Evolutionary conservation across 64 coral and sea anemone genomes (phyloP), one percentile per base, ranked within the genome.

Genomic region (Catalaphyllia jardinei): DNA sequence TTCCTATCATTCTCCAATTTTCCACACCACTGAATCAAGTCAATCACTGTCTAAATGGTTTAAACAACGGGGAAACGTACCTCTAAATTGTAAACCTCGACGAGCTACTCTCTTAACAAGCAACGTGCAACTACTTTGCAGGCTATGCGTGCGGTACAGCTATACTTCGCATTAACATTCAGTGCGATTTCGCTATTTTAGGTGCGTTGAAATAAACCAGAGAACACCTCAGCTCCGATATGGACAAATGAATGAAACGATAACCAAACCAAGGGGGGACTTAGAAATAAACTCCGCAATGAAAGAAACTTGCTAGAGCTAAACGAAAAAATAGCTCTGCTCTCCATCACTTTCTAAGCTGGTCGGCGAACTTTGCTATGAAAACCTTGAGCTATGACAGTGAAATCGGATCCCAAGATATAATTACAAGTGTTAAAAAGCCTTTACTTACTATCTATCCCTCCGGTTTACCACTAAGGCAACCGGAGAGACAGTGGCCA

Each of bases 351-450:
- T 42, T 71, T 4, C n/a, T 35, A 20, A 67, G 25, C 28, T 6
- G 24, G 60, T 83, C 61, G 60, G 80, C 60, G 65, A 85, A 51
- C 62, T 85, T 85, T 85, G 62, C 81, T 71, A n/a, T 15, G 60
- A 38, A 71, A 71, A 80, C 57, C 52, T 29, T 59, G n/a, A 80
- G 52, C 28, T 80, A 2, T 29, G 25, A 31, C 22, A 71, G 11
- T 85, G 81, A 85, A 85, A 85, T 71, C 62, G 62, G 81, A 85
- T 71, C 62, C 81, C 24, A 71, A 14, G 22, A 31, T 85, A 85
- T 71, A 85, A 85, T 85, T 85, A 85, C 81, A 85, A 85, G 81
- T 85, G 81, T 85, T 85, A 85, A 85, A 85, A 85, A 71, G 81
- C 62, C 62, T 85, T 85, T 64, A 85, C 35, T 71, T 71, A 64